A percentile compares a stretch with the other conserved stretches of the same genome.
Evolutionary conservation across 2,113 vertebrate species (phyloP).

Genomic region (Lophotis ruficrista): DNA sequence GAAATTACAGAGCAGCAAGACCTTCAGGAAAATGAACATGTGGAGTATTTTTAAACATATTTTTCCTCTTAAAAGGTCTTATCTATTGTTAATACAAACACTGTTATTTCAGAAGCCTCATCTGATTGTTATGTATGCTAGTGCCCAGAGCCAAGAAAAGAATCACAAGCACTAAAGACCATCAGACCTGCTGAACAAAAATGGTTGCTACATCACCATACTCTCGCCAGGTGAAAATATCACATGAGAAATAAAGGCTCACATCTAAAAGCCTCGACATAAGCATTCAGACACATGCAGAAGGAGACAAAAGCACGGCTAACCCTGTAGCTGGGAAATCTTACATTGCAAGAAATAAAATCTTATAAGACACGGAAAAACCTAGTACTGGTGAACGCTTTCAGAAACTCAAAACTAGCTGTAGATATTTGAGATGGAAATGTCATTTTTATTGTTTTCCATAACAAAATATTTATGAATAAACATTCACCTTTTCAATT

Average conservation of each 20-base stretch:
- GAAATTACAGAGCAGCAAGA: background rate
- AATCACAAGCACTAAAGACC: rapidly evolving
- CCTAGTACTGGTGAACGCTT: background rate
- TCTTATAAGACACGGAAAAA: background rate
- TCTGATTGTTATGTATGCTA: background rate
- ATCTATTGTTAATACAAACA: background rate
- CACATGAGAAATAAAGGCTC: background rate
- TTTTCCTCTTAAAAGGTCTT: background rate
- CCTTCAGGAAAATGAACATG: background rate
- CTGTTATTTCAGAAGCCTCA: background rate
- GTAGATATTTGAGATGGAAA: background rate
- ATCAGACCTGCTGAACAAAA: background rate
- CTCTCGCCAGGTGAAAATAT: background rate
- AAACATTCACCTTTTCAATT: background rate
- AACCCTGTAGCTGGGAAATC: background rate
- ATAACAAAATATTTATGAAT: background rate
- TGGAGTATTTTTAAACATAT: background rate
- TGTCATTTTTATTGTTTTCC: background rate
- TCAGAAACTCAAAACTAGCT: background rate
- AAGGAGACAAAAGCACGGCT: background rate
- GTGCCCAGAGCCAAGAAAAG: background rate
- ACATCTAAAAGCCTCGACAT: background rate
- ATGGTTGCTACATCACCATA: background rate
- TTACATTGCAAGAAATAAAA: background rate
- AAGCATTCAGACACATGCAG: background rate